Evolutionary conservation across 2,797 vertebrate genomes (phyloP).

Genomic region (Gallinago nigripennis): DNA sequence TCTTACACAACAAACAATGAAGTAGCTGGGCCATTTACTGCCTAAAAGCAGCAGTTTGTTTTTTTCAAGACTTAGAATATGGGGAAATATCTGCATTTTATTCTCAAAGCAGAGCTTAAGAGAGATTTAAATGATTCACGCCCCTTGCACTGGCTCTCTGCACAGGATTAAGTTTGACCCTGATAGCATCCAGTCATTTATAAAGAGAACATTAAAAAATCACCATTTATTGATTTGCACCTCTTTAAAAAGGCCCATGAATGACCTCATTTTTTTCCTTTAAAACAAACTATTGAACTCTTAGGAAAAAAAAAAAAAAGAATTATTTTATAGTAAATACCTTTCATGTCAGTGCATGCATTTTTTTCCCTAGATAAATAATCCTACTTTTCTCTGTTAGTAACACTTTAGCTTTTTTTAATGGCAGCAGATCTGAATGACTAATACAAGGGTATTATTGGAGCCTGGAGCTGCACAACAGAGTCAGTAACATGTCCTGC

Average conservation of each 20-base stretch:
- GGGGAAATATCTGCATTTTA: background rate
- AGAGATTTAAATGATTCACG: background rate
- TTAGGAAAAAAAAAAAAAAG: background rate
- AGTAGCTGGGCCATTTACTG: background rate
- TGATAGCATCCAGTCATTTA: constrained; percentile 28
- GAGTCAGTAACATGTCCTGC: background rate
- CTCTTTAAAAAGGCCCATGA: background rate
- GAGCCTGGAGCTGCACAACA: background rate
- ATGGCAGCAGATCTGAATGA: background rate
- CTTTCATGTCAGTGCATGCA: background rate
- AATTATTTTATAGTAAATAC: background rate
- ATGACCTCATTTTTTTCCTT: background rate
- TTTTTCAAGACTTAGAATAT: background rate
- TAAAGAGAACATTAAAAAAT: background rate
- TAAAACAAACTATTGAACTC: background rate
- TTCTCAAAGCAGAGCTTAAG: constrained; percentile 11
- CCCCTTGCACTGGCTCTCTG: background rate
- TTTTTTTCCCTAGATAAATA: constrained; percentile 2
- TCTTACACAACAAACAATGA: background rate
- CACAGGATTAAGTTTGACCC: constrained; percentile 42
- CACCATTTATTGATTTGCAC: constrained; percentile 30
- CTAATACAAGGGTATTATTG: constrained; percentile 14
- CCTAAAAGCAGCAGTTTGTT: background rate
- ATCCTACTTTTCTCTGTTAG: constrained; percentile 10
- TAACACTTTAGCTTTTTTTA: constrained; percentile 47